phyloP scores from a whole-genome alignment of 2,888 invertebrate species.

The Octonoba sinensis region DNA sequence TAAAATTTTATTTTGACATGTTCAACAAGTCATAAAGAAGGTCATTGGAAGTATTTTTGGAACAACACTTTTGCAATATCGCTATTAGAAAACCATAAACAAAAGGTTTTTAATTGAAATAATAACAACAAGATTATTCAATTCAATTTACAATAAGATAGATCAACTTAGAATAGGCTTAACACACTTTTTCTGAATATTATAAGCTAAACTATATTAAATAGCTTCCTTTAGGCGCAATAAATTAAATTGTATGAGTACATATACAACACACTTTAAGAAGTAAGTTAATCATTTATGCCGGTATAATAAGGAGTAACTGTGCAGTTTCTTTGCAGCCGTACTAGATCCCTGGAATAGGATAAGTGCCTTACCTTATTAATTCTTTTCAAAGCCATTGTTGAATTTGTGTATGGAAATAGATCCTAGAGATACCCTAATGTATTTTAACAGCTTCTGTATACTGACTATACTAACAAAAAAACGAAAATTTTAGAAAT shows the following conservation, averaged over 20 bases:
- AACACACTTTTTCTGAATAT: slow-evolving; percentile 24
- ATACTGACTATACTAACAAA: slow-evolving; percentile 28
- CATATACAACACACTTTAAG: background rate
- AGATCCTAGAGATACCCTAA: slow-evolving; percentile 45
- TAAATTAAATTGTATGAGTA: too few relatives aligned
- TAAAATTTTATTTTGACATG: too few relatives aligned
- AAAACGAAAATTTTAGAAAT: slow-evolving; percentile 37
- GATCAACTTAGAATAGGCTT: slow-evolving; percentile 39
- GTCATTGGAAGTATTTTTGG: too few relatives aligned
- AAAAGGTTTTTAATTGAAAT: too few relatives aligned
- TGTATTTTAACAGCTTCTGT: slow-evolving; percentile 31
- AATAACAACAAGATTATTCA: too few relatives aligned
- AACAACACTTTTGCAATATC: too few relatives aligned
- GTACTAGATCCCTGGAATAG: slow-evolving; percentile 38
- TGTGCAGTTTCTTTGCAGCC: background rate
- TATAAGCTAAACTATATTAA: too few relatives aligned
- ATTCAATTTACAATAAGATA: too few relatives aligned
- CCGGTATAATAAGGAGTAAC: slow-evolving; percentile 5
- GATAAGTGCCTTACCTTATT: slow-evolving; percentile 58
- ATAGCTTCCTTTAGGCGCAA: too few relatives aligned
- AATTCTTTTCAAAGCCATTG: slow-evolving; percentile 64
- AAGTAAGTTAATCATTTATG: too few relatives aligned
- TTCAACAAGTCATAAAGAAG: too few relatives aligned
- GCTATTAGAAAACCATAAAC: too few relatives aligned
- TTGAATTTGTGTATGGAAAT: slow-evolving; percentile 45